Conservation (phyloP, 2,888 invertebrate genomes). For the Drosophila pegasa region DNA sequence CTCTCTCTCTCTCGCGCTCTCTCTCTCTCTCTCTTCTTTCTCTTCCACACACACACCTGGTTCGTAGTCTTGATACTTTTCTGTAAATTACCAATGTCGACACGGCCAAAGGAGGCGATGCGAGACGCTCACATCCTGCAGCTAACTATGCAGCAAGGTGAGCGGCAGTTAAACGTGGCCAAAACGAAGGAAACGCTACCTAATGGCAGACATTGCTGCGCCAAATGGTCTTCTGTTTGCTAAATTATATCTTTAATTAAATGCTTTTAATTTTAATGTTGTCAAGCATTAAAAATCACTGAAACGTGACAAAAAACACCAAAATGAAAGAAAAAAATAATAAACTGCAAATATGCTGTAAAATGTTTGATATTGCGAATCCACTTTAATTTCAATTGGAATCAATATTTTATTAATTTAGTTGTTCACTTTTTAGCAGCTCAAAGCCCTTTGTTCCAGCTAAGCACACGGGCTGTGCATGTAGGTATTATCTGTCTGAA, state of each 20-base stretch:
- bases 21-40: conserved; percentile 1
- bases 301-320: conserved; percentile 31
- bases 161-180: conserved; percentile 29
- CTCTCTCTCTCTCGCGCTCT: conserved; percentile 1
- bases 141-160: conserved; percentile 49
- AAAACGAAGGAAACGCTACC: conserved; percentile 51
- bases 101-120: conserved; percentile 34
- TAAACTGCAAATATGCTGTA: conserved; percentile 5
- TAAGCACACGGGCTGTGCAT: background rate
- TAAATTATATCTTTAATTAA: conserved; percentile 76
- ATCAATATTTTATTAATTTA: conserved; percentile 1
- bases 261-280: conserved; percentile 70
- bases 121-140: conserved; percentile 61
- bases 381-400: conserved; percentile 9
- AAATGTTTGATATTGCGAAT: conserved; percentile 2
- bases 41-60: background rate
- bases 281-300: conserved; percentile 47
- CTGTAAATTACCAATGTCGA: conserved; percentile 74
- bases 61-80: conserved; percentile 16
- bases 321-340: background rate
- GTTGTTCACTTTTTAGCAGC: background rate
- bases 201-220: conserved; percentile 37
- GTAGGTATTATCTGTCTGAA: conserved; percentile 52
- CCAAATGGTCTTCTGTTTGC: conserved; percentile 50
- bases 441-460: background rate